These are phyloP conservation scores for Clarias gariepinus DNA, from an alignment of 2,113 vertebrate genomes.

Conservation along the genomic window DNA sequence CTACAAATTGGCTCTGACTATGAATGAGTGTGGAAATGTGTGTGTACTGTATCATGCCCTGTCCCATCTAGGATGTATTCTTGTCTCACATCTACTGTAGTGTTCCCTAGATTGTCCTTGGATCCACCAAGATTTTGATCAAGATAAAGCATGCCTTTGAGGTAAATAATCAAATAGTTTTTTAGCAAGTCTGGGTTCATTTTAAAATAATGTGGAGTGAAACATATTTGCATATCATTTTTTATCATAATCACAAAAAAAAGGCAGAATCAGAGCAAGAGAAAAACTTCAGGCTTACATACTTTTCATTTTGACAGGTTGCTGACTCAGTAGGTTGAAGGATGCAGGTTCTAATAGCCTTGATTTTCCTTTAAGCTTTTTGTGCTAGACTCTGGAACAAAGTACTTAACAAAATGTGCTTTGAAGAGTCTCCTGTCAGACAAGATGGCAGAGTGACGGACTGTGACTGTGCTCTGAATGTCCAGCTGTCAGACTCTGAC, in stretches of 20 bases:
- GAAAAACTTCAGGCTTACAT: slow-evolving; percentile 9
- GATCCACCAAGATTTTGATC: too few relatives aligned
- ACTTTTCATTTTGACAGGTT: slow-evolving; percentile 21
- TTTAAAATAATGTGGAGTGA: not conserved
- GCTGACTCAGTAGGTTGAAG: slow-evolving; percentile 18
- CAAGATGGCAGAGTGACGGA: slow-evolving; percentile 19
- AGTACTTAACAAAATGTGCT: slow-evolving; percentile 23
- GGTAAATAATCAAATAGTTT: not conserved
- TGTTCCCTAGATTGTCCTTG: too few relatives aligned
- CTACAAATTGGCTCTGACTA: too few relatives aligned
- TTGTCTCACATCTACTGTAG: too few relatives aligned
- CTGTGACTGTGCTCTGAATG: not conserved
- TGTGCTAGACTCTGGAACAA: slow-evolving; percentile 3
- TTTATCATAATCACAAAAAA: not conserved
- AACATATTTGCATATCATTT: slow-evolving; percentile 7
- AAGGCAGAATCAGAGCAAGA: not conserved
- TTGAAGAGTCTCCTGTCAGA: slow-evolving; percentile 3
- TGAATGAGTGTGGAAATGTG: too few relatives aligned
- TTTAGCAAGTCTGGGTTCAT: not conserved
- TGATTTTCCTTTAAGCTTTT: slow-evolving; percentile 7
- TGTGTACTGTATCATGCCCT: too few relatives aligned
- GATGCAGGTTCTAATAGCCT: not conserved
- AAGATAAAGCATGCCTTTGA: not conserved
- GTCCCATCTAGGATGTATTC: too few relatives aligned
- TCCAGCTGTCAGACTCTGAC: slow-evolving; percentile 13